Conservation (phyloP, 2,113 vertebrate species). For the Caretta caretta region DNA sequence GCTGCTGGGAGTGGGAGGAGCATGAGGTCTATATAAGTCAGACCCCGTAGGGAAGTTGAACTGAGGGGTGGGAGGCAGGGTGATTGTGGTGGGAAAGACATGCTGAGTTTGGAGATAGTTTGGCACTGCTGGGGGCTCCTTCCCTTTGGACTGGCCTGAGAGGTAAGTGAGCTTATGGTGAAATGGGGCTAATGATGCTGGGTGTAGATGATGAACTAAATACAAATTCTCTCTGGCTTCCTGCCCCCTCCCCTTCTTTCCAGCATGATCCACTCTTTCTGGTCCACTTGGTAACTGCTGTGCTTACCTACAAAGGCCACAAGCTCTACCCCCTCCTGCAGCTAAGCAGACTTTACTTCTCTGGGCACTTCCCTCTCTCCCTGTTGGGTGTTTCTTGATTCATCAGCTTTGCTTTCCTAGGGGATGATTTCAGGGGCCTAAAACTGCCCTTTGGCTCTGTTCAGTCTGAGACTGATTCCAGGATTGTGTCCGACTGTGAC, state of each 20-base stretch:
- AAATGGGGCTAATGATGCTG: background rate
- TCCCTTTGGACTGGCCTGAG: background rate
- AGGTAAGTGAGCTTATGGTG: background rate
- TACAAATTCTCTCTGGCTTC: background rate
- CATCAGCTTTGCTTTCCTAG: background rate
- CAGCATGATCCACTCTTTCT: background rate
- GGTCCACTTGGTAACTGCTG: no score
- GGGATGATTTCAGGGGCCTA: background rate
- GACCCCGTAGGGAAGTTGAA: background rate
- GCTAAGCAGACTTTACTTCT: background rate
- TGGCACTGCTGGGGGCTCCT: background rate
- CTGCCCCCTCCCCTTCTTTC: background rate
- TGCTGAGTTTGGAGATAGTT: background rate
- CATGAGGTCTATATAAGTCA: background rate
- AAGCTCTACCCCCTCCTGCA: conserved; percentile 2
- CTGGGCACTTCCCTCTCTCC: background rate
- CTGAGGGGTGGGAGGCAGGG: no score
- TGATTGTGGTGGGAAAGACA: no score
- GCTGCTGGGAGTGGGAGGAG: background rate
- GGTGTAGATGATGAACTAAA: background rate
- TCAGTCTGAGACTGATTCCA: background rate
- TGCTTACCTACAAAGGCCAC: background rate
- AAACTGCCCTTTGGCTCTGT: background rate
- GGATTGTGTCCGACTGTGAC: background rate
- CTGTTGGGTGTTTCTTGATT: background rate